phyloP scores from a whole-genome alignment of 2,888 invertebrate genomes.

The Drosophila monieri region DNA sequence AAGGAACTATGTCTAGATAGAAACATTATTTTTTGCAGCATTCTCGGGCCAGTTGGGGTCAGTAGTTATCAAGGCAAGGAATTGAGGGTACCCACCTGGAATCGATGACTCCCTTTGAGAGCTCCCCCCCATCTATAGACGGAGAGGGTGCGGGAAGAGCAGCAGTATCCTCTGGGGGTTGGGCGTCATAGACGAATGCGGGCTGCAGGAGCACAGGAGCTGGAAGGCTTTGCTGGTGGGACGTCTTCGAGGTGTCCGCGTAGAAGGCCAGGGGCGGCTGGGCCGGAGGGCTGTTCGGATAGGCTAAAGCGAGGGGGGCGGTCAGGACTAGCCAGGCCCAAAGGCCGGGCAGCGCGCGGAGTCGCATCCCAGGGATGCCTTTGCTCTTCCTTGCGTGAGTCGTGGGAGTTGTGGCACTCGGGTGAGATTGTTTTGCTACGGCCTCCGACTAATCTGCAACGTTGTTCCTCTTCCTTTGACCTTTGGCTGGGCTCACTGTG shows the following conservation, averaged over 20 bases:
- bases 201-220: conserved; percentile 58
- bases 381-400: conserved; percentile 22
- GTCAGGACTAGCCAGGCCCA: conserved; percentile 51
- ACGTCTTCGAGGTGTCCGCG: conserved; percentile 68
- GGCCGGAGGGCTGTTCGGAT: conserved; percentile 45
- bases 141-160: conserved; percentile 8
- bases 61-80: conserved; percentile 16
- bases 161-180: conserved; percentile 50
- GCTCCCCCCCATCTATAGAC: conserved; percentile 83
- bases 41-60: conserved; percentile 12
- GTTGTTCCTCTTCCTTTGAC: conserved; percentile 29
- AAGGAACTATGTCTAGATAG: neutral
- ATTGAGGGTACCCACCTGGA: conserved; percentile 85
- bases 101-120: conserved; percentile 86
- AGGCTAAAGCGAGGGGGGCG: conserved; percentile 39
- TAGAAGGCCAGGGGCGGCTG: conserved; percentile 57
- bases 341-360: conserved; percentile 44
- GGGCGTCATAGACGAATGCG: conserved; percentile 73
- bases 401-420: conserved; percentile 29
- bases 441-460: conserved; percentile 55
- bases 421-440: conserved; percentile 56
- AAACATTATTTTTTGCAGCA: neutral
- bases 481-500: conserved; percentile 24
- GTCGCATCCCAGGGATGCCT: conserved; percentile 58
- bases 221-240: conserved; percentile 53